Evolutionary conservation across 2,888 invertebrate genomes (phyloP), one percentile per base, ranked within the genome.

Genomic region (Oxystoma pomonae): DNA sequence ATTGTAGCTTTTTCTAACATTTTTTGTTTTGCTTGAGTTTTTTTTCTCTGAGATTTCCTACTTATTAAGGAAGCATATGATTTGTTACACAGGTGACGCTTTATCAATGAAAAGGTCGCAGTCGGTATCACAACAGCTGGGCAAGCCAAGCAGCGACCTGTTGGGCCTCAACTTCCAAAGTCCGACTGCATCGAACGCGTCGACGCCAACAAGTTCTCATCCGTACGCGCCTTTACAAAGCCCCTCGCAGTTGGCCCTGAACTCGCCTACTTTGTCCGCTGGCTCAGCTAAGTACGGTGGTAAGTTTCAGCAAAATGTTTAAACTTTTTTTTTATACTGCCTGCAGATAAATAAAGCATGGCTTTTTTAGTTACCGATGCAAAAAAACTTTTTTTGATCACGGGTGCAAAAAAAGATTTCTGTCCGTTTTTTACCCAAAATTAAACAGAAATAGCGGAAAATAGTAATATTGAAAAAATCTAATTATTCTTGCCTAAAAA

Each of bases 221-320:
- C 92, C 92, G 0, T 92, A 92, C 78, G 92, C 92, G 59, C 92
- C 92, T 9, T 80, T 92, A 64, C 91, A 91, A 80, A 89, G 88
- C 72, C 91, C 91, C 64, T 86, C 86, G 59, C 85, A 88, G 65
- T 85, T 89, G 71, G 82, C 87, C 70, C 81, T 87, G 1, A 89
- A 88, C 78, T 89, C 88, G 69, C 88, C 89, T 5, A 88, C 87
- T 20, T 83, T 86, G 61, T 80, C 80, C 9, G 76, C 75, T 52
- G 79, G 80, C 60, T 80, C 83, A 2, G 35, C 35, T 35, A 81
- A 82, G 75, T 84, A 84, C 74, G 81, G 78, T 75, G 85, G 86
- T 85, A 75, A 72, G 69, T 69, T 35, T 7, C 55, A 55, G 55
- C 55, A 55, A 55, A 55, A 16, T n/a, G 7, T n/a, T 17, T 55